Evolutionary conservation across 1,140 invertebrate genomes (phyloP), one percentile per base, ranked within the genome.

Genomic region (Teleopsis dalmanni): DNA sequence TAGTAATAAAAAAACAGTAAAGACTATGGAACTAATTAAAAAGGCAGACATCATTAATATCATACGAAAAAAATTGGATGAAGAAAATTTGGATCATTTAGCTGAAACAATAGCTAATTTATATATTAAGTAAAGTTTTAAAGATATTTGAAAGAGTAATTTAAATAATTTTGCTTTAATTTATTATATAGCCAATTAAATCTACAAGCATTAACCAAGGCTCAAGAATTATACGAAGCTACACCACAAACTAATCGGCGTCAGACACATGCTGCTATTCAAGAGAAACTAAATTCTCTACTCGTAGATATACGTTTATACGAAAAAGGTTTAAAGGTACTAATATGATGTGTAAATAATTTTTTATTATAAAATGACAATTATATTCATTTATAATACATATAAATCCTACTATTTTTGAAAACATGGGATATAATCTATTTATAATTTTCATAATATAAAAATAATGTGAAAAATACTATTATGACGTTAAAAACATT

Each of bases 301-400:
- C 74, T 84, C 14, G 78, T 79, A 38, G 89, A 92, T 62, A 81
- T 91, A 25, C 78, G 81, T 53, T 72, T 93, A 16, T 95, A 89
- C 74, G 86, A 93, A 47, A 94, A 91, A 71, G 89, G 87, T 5
- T 73, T 92, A 1, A 91, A 89, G 66, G 68, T 75, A 36, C 22
- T 25, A n/a, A 34, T 18, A 13, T n/a, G n/a, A n/a, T n/a, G n/a
- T n/a, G n/a, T n/a, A n/a, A n/a, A n/a, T n/a, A n/a, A n/a, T n/a
- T n/a, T n/a, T n/a, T n/a, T n/a, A n/a, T n/a, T n/a, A n/a, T n/a
- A n/a, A n/a, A n/a, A n/a, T n/a, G n/a, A n/a, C n/a, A n/a, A n/a
- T n/a, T n/a, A n/a, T n/a, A n/a, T n/a, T n/a, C n/a, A n/a, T n/a
- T n/a, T n/a, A n/a, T n/a, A n/a, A n/a, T n/a, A n/a, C n/a, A n/a